Evolutionary conservation across 2,113 vertebrate species (phyloP).

Genomic region (Phycodurus eques): DNA sequence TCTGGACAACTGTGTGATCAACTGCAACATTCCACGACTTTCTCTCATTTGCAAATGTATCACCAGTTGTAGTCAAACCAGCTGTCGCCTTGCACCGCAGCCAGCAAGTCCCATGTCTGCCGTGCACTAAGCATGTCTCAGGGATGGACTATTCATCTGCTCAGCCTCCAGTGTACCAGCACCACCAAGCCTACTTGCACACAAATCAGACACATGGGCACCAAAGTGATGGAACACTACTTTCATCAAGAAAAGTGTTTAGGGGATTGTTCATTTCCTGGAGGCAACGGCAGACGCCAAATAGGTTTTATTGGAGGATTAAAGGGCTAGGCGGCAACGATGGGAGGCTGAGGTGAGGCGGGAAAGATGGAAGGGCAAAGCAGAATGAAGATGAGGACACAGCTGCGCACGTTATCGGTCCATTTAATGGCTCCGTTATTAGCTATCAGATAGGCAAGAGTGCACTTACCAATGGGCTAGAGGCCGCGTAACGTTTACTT

Average conservation of each 20-base stretch:
- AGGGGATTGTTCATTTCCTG: constrained; percentile 10
- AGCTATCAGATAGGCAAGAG: constrained; percentile 5
- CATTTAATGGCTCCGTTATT: constrained; percentile 4
- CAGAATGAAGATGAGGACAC: constrained; percentile 3
- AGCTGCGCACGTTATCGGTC: constrained; percentile 2
- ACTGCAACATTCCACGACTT: background rate
- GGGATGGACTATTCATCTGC: constrained; percentile 11
- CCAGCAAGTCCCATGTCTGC: constrained; percentile 6
- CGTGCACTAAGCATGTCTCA: constrained; percentile 6
- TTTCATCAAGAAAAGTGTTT: constrained; percentile 11
- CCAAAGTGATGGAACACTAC: constrained; percentile 12
- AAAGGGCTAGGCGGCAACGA: background rate
- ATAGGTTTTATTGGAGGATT: constrained; percentile 10
- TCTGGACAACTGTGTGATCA: background rate
- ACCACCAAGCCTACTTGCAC: constrained; percentile 1
- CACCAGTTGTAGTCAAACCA: constrained; percentile 6
- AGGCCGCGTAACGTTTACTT: constrained; percentile 3
- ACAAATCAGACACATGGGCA: constrained; percentile 9
- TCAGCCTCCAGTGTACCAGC: constrained; percentile 2
- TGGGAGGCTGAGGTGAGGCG: background rate
- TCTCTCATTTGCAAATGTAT: constrained; percentile 6
- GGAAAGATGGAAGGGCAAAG: background rate
- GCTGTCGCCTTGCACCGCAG: constrained; percentile 8
- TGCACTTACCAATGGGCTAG: constrained; percentile 7
- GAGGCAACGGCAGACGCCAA: constrained; percentile 3